phyloP scores from a whole-genome alignment of 2,888 invertebrate genomes.

The Drosophila leonis region DNA sequence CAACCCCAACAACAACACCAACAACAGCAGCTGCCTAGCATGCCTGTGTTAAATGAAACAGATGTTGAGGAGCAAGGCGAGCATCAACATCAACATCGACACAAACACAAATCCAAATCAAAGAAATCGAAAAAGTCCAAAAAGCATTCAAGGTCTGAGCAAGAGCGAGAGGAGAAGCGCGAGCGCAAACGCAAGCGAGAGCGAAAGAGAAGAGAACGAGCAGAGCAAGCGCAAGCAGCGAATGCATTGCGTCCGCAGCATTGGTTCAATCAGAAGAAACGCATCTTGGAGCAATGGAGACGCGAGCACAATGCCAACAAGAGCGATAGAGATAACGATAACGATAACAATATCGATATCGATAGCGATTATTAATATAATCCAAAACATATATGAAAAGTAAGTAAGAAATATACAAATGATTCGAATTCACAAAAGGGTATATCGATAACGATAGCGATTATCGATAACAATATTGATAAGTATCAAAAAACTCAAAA shows the following conservation, averaged over 20 bases:
- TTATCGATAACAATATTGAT: not conserved
- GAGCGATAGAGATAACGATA: not conserved
- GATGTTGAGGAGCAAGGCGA: slow-evolving; percentile 4
- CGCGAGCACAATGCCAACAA: slow-evolving; percentile 7
- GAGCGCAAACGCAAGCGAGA: not conserved
- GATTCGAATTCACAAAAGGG: too few species aligned
- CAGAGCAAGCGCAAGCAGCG: not conserved
- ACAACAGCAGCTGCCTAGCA: slow-evolving; percentile 28
- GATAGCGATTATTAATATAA: slow-evolving; percentile 1
- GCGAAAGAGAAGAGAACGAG: not conserved
- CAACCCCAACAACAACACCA: not conserved
- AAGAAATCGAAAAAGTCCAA: slow-evolving; percentile 31
- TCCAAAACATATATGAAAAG: not conserved
- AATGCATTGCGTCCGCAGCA: not conserved
- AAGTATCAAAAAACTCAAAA: not conserved
- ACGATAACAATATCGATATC: not conserved
- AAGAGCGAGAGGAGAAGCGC: not conserved
- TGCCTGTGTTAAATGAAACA: slow-evolving; percentile 15
- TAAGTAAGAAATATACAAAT: not conserved
- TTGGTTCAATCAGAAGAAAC: slow-evolving; percentile 41
- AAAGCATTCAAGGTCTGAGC: not conserved
- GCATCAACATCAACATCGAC: slow-evolving; percentile 6
- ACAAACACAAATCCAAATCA: slow-evolving; percentile 35
- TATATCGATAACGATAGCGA: not conserved
- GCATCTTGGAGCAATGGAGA: slow-evolving; percentile 43